Base-by-base conservation (phyloP, 2,797 vertebrate species). In the Sarcoramphus papa region DNA sequence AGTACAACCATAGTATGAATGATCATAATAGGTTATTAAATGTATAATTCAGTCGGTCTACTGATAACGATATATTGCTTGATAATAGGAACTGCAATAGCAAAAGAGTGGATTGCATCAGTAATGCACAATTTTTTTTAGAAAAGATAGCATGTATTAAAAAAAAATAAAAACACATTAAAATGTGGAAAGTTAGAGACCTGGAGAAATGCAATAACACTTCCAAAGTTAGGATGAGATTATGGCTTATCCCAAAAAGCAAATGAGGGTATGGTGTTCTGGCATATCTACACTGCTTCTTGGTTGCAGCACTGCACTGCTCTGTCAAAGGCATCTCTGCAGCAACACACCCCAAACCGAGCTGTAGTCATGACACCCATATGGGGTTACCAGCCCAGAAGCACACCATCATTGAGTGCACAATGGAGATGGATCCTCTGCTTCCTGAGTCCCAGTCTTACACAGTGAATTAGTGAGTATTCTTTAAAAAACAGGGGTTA, bases 251-350 rank as follows among this genome's bases (percentile, higher is more conserved):
- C 25, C 43, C 43, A n/a, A 63, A 76, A 90, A 48, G 6, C 13
- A 67, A 48, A 28, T 16, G 6, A 1, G 6, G 4, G 0, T 16
- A 8, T 3, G 8, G 50, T 51, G 6, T 67, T 16, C 12, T 74
- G 64, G 4, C 3, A 17, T 30, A 41, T 21, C 25, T 27, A 15
- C 14, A 6, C 20, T 33, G 23, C 3, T 77, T n/a, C 40, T 77
- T 30, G 17, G 3, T 10, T 69, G 8, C 8, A 62, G 8, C 5
- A 31, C 28, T 65, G 28, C 10, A 24, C 3, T 74, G 31, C 15
- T 63, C 14, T 70, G 22, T 25, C 30, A 73, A 77, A 77, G 47
- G 5, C 22, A 64, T 10, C 27, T 50, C 43, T 85, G 37, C 9
- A 60, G 14, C 33, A 68, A 11, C 31, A 35, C 16, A 51, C 24